These are phyloP conservation scores for Camelus dromedarius DNA, from an alignment of 2,113 vertebrate species.

Conservation along the genomic window DNA sequence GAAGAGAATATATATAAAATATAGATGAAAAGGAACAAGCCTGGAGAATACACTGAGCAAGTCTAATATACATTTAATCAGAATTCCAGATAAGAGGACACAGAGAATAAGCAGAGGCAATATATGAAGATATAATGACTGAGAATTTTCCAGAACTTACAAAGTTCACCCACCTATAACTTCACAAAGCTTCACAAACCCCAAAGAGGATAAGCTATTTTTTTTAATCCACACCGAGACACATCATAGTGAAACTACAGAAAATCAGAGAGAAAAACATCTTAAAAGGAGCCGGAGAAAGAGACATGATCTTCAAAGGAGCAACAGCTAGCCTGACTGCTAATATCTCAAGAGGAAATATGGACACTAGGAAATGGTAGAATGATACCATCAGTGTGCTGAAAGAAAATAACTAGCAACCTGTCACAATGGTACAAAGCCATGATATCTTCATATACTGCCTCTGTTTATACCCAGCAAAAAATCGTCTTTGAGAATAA, in stretches of 20 bases:
- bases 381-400: background rate
- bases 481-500: background rate
- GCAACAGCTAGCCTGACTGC: background rate
- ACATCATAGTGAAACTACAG: background rate
- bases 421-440: background rate
- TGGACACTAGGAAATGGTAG: background rate
- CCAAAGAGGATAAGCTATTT: background rate
- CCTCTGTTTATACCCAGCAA: background rate
- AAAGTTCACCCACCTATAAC: background rate
- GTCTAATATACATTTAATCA: background rate
- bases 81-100: background rate
- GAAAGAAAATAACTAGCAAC: background rate
- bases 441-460: background rate
- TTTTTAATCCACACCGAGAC: background rate
- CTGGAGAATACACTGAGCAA: background rate
- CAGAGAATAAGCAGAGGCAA: slow-evolving; percentile 28
- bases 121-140: background rate
- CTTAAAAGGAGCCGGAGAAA: background rate
- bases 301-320: slow-evolving; percentile 14
- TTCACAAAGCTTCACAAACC: slow-evolving; percentile 3
- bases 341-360: slow-evolving; percentile 12
- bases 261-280: background rate
- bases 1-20: background rate
- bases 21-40: background rate
- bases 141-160: background rate